Base-by-base conservation (phyloP, 2,888 invertebrate genomes). In the Ornithoptera alexandrae region DNA sequence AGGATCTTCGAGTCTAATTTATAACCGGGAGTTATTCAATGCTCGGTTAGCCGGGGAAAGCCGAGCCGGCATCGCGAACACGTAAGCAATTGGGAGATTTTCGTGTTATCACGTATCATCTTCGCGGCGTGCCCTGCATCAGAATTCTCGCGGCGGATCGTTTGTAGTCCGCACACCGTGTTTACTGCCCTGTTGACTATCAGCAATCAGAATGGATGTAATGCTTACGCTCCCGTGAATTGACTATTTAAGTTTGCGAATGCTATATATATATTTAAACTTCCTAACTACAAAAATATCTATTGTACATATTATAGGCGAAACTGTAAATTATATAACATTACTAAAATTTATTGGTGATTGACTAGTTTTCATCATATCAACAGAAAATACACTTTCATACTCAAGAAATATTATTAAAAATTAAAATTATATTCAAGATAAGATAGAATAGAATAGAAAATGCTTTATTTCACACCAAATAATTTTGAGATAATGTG, bases 21-120 rank as follows among this genome's bases (percentile, higher is more conserved):
- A 89, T 90, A 89, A 88, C 84, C 82, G 78, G 81, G 86, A 89
- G 89, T 89, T 87, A 89, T 87, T 88, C 88, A 88, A 87, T 84
- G 85, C 85, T 88, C 84, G 82, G 86, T 84, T 85, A 83, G 85
- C 83, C 80, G 81, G 76, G 80, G 79, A 80, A 80, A 81, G 76
- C 74, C 72, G 77, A 79, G 74, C 79, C 79, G 75, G 75, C 76
- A 82, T 84, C 86, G 83, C 85, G 83, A 84, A 90, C 91, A 91
- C 90, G 91, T 91, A 92, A 91, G 90, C 92, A 91, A 90, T 92
- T 89, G 92, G 89, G 89, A 89, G 91, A 89, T 92, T 91, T 90
- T 89, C 92, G 85, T 90, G 92, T 92, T 92, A 92, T 92, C 92
- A 92, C 92, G 92, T 92, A 91, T 92, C 92, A 92, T 92, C 90